A percentile compares a stretch with the other conserved stretches of the same genome.
Evolutionary conservation across 2,797 vertebrate genomes (phyloP).

Genomic region (Capromys pilorides): DNA sequence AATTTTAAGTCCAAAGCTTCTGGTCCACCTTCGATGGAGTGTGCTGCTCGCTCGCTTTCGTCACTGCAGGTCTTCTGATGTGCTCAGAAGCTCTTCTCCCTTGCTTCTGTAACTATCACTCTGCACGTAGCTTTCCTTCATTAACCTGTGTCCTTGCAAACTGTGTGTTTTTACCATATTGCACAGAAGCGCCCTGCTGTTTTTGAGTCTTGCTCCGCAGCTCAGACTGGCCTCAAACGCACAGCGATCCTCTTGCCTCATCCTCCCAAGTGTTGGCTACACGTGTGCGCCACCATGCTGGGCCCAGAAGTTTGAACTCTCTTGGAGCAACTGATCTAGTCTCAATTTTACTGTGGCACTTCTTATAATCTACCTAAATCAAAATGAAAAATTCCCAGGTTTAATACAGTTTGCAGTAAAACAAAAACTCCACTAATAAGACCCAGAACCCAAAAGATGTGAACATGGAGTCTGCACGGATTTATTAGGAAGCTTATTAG

Average conservation of each 20-base stretch:
- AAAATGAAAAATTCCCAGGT: constrained; percentile 52
- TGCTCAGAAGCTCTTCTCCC: constrained; percentile 17
- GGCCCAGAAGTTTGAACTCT: not conserved
- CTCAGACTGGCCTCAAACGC: not conserved
- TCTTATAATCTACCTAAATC: constrained; percentile 20
- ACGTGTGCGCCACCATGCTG: not conserved
- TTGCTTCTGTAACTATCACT: constrained; percentile 26
- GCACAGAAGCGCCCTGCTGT: not conserved
- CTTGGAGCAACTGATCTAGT: constrained; percentile 6
- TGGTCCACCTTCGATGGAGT: not conserved
- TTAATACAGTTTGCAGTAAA: constrained; percentile 4
- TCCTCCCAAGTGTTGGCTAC: not conserved
- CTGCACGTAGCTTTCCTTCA: not conserved
- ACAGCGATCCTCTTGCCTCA: not conserved
- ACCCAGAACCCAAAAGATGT: constrained; percentile 58
- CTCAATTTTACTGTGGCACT: not conserved
- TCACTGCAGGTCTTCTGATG: not conserved
- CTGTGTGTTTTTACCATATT: constrained; percentile 1
- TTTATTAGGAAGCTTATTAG: constrained; percentile 82
- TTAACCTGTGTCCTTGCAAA: constrained; percentile 28
- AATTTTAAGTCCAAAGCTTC: not conserved
- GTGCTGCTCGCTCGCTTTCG: not conserved
- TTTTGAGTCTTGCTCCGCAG: not conserved
- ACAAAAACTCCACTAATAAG: not conserved
- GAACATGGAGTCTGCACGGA: constrained; percentile 61